These are phyloP conservation scores for Zonotrichia albicollis DNA, from an alignment of 2,797 vertebrate genomes.

Conservation along the genomic window DNA sequence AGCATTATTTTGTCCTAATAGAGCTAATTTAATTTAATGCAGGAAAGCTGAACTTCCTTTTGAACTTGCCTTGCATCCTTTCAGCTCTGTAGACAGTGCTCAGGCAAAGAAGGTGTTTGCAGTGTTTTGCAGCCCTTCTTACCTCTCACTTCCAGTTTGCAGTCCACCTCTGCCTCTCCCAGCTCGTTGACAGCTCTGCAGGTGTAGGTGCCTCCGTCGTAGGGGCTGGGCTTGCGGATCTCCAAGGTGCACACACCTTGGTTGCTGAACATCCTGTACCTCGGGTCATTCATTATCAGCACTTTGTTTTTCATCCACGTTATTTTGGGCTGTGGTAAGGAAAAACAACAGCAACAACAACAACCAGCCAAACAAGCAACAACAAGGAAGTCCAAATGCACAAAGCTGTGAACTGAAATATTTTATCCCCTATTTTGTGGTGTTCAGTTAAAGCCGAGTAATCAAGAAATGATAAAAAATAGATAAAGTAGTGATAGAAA, in stretches of 20 bases:
- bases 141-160: constrained; percentile 99
- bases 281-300: constrained; percentile 88
- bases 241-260: constrained; percentile 97
- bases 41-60: neutral
- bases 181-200: constrained; percentile 92
- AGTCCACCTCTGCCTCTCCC: constrained; percentile 92
- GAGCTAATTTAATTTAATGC: no score
- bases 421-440: neutral
- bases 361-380: neutral
- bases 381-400: neutral
- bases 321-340: constrained; percentile 87
- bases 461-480: neutral
- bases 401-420: neutral
- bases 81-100: neutral
- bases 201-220: constrained; percentile 90
- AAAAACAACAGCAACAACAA: neutral
- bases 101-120: neutral
- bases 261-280: constrained; percentile 97
- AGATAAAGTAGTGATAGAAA: neutral
- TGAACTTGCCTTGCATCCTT: neutral
- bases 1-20: neutral
- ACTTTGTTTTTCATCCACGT: constrained; percentile 99
- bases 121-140: constrained; percentile 46
- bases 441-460: neutral
- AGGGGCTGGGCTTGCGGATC: constrained; percentile 95